Conservation (phyloP, 2,113 vertebrate genomes). For the Sterna hirundo region DNA sequence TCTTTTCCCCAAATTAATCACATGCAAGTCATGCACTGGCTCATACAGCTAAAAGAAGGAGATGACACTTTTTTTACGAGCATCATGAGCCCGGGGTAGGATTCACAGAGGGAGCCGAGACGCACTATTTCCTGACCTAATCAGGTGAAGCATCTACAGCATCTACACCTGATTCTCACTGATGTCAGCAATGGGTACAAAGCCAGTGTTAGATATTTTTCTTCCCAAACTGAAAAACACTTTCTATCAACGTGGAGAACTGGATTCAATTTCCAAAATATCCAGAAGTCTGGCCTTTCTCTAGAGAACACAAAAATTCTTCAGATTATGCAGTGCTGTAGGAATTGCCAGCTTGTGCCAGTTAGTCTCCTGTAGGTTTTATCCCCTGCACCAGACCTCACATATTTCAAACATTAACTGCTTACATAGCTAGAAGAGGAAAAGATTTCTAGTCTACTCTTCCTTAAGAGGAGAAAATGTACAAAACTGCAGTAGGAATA, state of each 20-base stretch:
- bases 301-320: neutral
- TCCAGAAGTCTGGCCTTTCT: neutral
- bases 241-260: neutral
- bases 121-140: neutral
- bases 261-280: neutral
- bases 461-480: conserved; percentile 9
- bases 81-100: neutral
- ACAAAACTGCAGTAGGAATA: neutral
- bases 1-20: neutral
- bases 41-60: neutral
- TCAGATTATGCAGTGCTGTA: neutral
- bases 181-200: neutral
- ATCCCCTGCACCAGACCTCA: neutral
- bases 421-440: neutral
- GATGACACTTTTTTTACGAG: neutral
- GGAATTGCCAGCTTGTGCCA: neutral
- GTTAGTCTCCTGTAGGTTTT: neutral
- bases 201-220: neutral
- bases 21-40: neutral
- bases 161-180: neutral
- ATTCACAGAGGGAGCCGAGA: neutral
- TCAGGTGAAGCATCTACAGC: neutral
- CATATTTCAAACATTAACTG: neutral
- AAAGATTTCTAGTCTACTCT: neutral
- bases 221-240: neutral